These are phyloP conservation scores for Homarus americanus DNA, from an alignment of 1,140 invertebrate genomes.

Conservation along the genomic window DNA sequence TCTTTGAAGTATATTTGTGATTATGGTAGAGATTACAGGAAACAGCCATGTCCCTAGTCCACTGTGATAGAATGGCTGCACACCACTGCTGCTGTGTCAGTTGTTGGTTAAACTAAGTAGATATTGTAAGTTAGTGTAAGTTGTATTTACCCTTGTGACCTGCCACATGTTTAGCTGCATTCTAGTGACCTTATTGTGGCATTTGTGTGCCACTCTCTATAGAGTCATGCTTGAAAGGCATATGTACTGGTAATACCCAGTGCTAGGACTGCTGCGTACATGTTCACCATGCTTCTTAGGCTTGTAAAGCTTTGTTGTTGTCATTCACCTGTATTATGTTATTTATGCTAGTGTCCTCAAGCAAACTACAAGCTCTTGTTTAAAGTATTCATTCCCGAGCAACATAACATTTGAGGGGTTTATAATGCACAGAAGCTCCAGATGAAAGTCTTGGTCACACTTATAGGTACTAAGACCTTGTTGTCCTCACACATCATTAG, in stretches of 20 bases:
- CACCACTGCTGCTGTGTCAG: not conserved
- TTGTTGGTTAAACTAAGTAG: conserved; percentile 18
- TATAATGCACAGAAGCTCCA: not conserved
- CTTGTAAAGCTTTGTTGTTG: conserved; percentile 29
- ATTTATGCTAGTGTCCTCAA: conserved; percentile 15
- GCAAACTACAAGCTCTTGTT: not conserved
- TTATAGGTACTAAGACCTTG: too few species aligned
- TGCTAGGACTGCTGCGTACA: conserved; percentile 2
- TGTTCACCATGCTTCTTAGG: conserved; percentile 27
- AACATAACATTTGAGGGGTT: not conserved
- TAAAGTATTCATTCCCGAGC: not conserved
- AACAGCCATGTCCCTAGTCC: conserved; percentile 43
- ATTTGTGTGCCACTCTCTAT: not conserved
- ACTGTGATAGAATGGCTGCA: conserved; percentile 45
- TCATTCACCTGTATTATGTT: conserved; percentile 17
- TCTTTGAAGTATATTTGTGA: conserved; percentile 50
- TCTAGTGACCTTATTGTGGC: conserved; percentile 2
- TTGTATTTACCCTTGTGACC: conserved; percentile 12
- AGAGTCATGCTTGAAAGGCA: conserved; percentile 8
- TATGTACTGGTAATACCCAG: not conserved
- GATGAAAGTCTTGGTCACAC: not conserved
- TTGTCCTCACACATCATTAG: too few species aligned
- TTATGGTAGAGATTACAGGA: conserved; percentile 39
- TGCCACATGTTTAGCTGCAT: conserved; percentile 14
- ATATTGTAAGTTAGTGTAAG: conserved; percentile 24